Conservation (phyloP, 1,140 invertebrate genomes). For the Calliphora vicina region DNA sequence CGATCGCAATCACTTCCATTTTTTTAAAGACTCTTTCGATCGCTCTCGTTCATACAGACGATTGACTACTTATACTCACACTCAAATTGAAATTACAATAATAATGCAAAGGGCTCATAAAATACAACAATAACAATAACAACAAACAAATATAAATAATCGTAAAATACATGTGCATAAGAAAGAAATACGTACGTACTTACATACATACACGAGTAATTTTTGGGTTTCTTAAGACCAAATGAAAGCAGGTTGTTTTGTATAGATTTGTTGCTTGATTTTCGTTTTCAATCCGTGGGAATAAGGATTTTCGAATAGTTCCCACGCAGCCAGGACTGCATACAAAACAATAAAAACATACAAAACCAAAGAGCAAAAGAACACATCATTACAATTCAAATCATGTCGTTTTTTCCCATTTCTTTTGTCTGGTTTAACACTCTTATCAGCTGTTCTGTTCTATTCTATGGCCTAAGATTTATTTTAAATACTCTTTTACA, state of each 20-base stretch:
- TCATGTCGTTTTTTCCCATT: conserved; percentile 12
- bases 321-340: conserved; percentile 44
- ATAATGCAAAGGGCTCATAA: neutral
- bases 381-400: conserved; percentile 34
- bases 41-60: neutral
- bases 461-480: neutral
- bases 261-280: neutral
- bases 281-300: conserved; percentile 39
- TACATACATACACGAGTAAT: neutral
- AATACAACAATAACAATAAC: conserved; percentile 32
- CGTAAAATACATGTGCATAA: neutral
- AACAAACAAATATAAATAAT: conserved; percentile 13
- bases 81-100: conserved; percentile 28
- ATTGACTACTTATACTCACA: conserved; percentile 23
- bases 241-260: conserved; percentile 39
- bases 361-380: neutral
- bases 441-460: conserved; percentile 25
- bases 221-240: neutral
- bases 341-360: conserved; percentile 3
- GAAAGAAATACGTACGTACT: too few relatives aligned
- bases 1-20: too few relatives aligned
- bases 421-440: conserved; percentile 12
- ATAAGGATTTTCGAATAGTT: conserved; percentile 44
- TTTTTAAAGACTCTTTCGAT: too few relatives aligned
- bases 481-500: neutral